Evolutionary conservation across 1,140 invertebrate species (phyloP).

Genomic region (Euwallacea similis): DNA sequence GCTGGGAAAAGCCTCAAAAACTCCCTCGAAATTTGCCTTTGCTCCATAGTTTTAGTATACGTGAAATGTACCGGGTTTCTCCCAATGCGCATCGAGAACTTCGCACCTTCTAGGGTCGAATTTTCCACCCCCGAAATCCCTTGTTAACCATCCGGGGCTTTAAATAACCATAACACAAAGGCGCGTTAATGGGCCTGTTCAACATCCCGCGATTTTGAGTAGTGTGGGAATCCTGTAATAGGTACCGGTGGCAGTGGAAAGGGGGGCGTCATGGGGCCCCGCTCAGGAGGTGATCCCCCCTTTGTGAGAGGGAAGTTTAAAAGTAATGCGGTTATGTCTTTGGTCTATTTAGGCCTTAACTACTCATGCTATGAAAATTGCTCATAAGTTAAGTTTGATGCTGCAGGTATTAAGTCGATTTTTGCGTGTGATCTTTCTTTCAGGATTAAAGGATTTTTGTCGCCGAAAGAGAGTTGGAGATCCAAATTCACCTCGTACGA

Average conservation of each 20-base stretch:
- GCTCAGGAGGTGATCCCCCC: constrained; percentile 11
- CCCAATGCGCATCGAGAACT: too few relatives aligned
- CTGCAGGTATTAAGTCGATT: not conserved
- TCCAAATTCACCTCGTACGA: too few relatives aligned
- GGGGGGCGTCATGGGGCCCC: constrained; percentile 19
- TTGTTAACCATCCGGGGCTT: constrained; percentile 49
- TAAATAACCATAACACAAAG: constrained; percentile 52
- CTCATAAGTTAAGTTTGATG: not conserved
- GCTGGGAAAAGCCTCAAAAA: too few relatives aligned
- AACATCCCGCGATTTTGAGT: constrained; percentile 48
- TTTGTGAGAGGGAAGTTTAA: constrained; percentile 1
- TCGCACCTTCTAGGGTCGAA: not conserved
- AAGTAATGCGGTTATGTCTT: not conserved
- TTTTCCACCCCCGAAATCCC: constrained; percentile 34
- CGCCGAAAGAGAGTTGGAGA: too few relatives aligned
- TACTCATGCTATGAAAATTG: too few relatives aligned
- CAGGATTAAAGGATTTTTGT: too few relatives aligned
- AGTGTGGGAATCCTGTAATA: constrained; percentile 53
- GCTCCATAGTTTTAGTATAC: too few relatives aligned
- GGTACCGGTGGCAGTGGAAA: constrained; percentile 42
- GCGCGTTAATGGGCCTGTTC: constrained; percentile 51
- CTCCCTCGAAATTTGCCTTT: too few relatives aligned
- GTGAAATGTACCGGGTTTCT: too few relatives aligned
- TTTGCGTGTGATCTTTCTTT: too few relatives aligned
- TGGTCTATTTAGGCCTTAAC: too few relatives aligned